phyloP scores from a whole-genome alignment of 2,888 invertebrate genomes.

The Cerastis rubricosa region DNA sequence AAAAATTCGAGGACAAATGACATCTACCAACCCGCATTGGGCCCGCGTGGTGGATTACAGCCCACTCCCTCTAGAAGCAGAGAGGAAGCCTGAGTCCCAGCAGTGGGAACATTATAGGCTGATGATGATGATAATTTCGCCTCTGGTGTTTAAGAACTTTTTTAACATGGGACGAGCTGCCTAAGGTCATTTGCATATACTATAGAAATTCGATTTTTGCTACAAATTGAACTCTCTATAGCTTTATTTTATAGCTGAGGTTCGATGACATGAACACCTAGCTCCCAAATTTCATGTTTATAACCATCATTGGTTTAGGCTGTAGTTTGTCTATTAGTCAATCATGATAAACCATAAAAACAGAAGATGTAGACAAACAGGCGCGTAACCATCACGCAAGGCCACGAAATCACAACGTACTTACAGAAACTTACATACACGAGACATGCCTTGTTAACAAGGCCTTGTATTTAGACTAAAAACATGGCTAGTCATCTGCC shows the following conservation, averaged over 20 bases:
- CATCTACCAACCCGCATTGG: too few relatives aligned
- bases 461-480: not conserved
- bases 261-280: not conserved
- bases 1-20: too few relatives aligned
- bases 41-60: too few relatives aligned
- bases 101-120: too few relatives aligned
- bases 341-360: not conserved
- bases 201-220: not conserved
- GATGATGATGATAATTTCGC: too few relatives aligned
- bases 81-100: too few relatives aligned
- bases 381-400: slow-evolving; percentile 32
- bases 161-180: too few relatives aligned
- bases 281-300: not conserved
- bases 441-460: not conserved
- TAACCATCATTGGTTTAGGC: not conserved
- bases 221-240: not conserved
- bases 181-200: not conserved
- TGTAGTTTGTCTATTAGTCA: slow-evolving; percentile 8
- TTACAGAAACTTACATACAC: slow-evolving; percentile 6
- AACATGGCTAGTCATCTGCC: not conserved
- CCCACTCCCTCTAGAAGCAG: too few relatives aligned
- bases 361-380: slow-evolving; percentile 14
- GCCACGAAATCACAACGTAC: not conserved
- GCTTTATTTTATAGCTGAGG: not conserved
- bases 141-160: too few relatives aligned